These are phyloP conservation scores for Aselliscus stoliczkanus DNA, from an alignment of 2,797 vertebrate species.

Conservation along the genomic window DNA sequence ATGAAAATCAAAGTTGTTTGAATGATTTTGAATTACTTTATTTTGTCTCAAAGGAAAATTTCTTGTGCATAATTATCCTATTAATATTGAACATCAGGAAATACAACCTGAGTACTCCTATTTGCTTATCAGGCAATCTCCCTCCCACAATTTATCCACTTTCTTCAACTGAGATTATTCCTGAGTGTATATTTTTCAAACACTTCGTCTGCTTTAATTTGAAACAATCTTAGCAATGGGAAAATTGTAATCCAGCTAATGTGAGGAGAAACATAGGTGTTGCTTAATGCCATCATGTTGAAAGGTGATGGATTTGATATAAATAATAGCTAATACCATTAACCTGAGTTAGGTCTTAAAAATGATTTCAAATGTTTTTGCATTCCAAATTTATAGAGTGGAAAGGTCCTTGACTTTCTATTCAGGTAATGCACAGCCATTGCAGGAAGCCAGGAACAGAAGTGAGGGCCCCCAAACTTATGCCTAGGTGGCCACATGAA, in stretches of 20 bases:
- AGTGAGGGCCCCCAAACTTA: not conserved
- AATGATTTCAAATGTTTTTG: not conserved
- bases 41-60: constrained; percentile 47
- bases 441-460: not conserved
- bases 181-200: constrained; percentile 32
- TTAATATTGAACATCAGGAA: constrained; percentile 36
- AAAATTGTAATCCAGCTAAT: constrained; percentile 29
- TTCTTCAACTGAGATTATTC: constrained; percentile 26
- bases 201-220: constrained; percentile 31
- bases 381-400: not conserved
- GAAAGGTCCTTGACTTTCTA: not conserved
- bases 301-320: constrained; percentile 1
- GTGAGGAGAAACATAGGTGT: not conserved
- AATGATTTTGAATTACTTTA: constrained; percentile 39
- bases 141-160: not conserved
- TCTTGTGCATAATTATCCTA: constrained; percentile 25
- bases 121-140: constrained; percentile 36
- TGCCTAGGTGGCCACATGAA: not conserved
- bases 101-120: constrained; percentile 23
- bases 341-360: constrained; percentile 1
- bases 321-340: not conserved
- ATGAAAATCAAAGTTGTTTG: constrained; percentile 27
- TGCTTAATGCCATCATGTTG: not conserved
- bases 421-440: not conserved
- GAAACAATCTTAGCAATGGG: constrained; percentile 43